Percentiles rank a stretch among this genome's conserved stretches.
Conservation (phyloP, 2,888 invertebrate species). For the Horisme vitalbata region DNA sequence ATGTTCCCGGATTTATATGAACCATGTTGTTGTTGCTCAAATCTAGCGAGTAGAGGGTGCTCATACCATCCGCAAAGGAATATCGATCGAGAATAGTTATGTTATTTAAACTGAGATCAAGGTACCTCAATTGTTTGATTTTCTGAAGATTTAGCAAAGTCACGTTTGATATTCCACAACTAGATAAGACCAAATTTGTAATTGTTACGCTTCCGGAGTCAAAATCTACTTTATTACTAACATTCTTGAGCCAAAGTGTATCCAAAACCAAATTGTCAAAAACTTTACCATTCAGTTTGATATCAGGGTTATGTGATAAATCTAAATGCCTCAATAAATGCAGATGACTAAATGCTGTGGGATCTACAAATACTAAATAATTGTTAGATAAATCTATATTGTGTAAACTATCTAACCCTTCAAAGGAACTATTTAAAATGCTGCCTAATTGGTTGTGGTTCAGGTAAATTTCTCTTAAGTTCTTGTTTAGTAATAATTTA, state of each 20-base stretch:
- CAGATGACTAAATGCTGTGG: conserved; percentile 7
- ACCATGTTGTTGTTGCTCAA: conserved; percentile 13
- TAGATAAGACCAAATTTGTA: conserved; percentile 8
- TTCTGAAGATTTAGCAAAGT: conserved; percentile 3
- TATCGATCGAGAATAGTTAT: conserved; percentile 9
- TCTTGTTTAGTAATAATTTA: conserved; percentile 1
- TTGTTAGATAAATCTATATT: conserved; percentile 12
- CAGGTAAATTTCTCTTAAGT: conserved; percentile 7
- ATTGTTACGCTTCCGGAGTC: conserved; percentile 5
- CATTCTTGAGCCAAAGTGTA: conserved; percentile 2
- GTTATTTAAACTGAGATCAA: conserved; percentile 14
- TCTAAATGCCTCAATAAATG: conserved; percentile 5
- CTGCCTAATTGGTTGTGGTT: conserved; percentile 12
- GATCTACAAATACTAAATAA: conserved; percentile 3
- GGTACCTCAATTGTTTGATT: conserved; percentile 1
- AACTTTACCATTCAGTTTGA: conserved; percentile 1
- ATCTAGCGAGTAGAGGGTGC: conserved; percentile 5
- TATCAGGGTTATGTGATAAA: conserved; percentile 10
- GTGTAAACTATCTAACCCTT: not conserved
- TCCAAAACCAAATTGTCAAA: conserved; percentile 1
- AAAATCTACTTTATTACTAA: conserved; percentile 10
- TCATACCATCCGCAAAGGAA: conserved; percentile 1
- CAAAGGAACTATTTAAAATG: conserved; percentile 4
- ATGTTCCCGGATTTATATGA: conserved; percentile 5
- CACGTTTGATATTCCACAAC: conserved; percentile 9